Conservation (phyloP, 1,140 invertebrate species). For the Euwallacea fornicatus region DNA sequence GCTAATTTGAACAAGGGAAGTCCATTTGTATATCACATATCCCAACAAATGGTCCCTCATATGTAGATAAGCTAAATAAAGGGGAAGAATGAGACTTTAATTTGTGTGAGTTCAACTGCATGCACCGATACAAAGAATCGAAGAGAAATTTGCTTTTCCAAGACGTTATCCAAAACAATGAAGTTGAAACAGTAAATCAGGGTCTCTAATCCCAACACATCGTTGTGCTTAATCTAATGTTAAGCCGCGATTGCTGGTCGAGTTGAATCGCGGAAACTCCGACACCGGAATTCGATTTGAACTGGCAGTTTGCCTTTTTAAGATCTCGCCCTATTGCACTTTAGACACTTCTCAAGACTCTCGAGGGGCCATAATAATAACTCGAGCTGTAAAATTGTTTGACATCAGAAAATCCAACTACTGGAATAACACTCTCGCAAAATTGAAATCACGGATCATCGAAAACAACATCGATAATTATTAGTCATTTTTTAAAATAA, state of each 20-base stretch:
- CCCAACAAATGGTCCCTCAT: no score
- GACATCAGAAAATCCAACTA: background rate
- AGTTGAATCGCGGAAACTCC: constrained; percentile 15
- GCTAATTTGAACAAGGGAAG: no score
- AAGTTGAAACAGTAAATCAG: constrained; percentile 18
- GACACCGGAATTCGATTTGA: constrained; percentile 19
- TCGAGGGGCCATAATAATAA: constrained; percentile 15
- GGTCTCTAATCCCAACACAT: constrained; percentile 13
- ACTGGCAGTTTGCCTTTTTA: constrained; percentile 23
- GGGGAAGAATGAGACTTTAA: no score
- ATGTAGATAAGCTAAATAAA: no score
- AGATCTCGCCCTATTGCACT: constrained; percentile 18
- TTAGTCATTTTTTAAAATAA: no score
- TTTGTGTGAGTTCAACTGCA: no score
- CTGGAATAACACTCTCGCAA: no score
- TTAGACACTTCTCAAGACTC: constrained; percentile 22
- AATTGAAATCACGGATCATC: no score
- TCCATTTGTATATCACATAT: no score
- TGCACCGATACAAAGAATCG: no score
- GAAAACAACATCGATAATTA: no score
- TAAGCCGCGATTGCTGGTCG: constrained; percentile 22
- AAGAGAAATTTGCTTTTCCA: no score
- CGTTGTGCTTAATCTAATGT: constrained; percentile 27
- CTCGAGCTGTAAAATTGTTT: constrained; percentile 7
- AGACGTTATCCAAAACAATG: background rate